Evolutionary conservation across 2,113 vertebrate species (phyloP).

Genomic region (Stigmatopora argus): DNA sequence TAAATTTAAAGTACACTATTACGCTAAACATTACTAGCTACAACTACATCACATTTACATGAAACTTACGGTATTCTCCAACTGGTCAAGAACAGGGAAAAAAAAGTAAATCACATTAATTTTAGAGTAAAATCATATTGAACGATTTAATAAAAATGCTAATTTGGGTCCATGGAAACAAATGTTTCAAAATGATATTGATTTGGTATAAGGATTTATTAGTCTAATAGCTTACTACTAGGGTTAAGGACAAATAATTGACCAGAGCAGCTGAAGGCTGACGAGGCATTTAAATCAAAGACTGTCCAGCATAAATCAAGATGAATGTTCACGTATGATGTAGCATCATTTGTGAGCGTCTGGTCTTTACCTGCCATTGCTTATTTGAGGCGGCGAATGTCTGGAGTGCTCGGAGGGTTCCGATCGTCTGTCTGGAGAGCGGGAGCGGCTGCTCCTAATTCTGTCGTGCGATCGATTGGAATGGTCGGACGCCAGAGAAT

Average conservation of each 20-base stretch:
- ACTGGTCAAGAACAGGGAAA: constrained; percentile 30
- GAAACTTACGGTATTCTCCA: constrained; percentile 55
- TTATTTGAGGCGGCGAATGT: constrained; percentile 93
- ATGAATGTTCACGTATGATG: too few species aligned
- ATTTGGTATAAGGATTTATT: too few species aligned
- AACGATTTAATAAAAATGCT: not conserved
- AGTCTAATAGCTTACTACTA: too few species aligned
- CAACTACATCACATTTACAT: constrained; percentile 3
- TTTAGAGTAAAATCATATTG: not conserved
- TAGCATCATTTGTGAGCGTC: not conserved
- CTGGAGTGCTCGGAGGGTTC: constrained; percentile 94
- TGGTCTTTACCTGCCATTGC: constrained; percentile 85
- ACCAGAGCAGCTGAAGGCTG: too few species aligned
- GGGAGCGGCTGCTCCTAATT: constrained; percentile 85
- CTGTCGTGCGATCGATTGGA: constrained; percentile 94
- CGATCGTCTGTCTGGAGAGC: constrained; percentile 91
- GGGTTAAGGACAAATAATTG: too few species aligned
- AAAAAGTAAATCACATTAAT: constrained; percentile 7
- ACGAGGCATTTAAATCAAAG: too few species aligned
- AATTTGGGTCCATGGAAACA: not conserved
- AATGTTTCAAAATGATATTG: too few species aligned
- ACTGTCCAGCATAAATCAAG: too few species aligned
- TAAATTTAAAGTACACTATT: not conserved
- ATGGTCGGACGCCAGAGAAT: constrained; percentile 96
- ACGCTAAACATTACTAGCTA: not conserved